Conservation (phyloP, 2,888 invertebrate species). For the Tromatobia lineatoria region DNA sequence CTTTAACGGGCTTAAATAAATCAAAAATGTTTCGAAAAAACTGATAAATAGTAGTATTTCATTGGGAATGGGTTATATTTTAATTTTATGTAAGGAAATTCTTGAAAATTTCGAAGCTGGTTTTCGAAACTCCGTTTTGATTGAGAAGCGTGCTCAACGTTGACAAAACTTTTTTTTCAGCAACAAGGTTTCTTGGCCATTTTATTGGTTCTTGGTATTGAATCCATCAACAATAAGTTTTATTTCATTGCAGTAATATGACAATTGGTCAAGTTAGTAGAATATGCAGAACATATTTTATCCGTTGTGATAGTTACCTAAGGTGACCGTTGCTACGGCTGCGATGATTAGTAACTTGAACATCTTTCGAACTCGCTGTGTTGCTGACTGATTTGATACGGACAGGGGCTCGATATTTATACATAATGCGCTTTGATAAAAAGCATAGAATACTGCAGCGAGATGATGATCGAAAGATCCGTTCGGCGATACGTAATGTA, state of each 20-base stretch:
- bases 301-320: conserved; percentile 58
- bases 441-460: neutral
- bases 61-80: too few species aligned
- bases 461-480: conserved; percentile 24
- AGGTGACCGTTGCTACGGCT: conserved; percentile 33
- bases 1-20: too few species aligned
- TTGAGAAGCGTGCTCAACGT: too few species aligned
- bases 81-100: too few species aligned
- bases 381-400: conserved; percentile 48
- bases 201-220: neutral
- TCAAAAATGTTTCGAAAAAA: too few species aligned
- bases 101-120: too few species aligned
- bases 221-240: neutral
- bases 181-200: neutral
- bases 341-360: conserved; percentile 58
- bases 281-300: neutral
- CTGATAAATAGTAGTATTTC: too few species aligned
- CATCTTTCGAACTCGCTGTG: conserved; percentile 60
- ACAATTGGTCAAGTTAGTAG: neutral
- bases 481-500: neutral
- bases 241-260: neutral
- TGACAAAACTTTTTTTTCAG: too few species aligned
- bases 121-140: too few species aligned
- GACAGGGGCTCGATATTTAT: conserved; percentile 60
- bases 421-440: conserved; percentile 5